phyloP scores from a whole-genome alignment of 2,888 invertebrate species.

The Caenorhabditis plicata region DNA sequence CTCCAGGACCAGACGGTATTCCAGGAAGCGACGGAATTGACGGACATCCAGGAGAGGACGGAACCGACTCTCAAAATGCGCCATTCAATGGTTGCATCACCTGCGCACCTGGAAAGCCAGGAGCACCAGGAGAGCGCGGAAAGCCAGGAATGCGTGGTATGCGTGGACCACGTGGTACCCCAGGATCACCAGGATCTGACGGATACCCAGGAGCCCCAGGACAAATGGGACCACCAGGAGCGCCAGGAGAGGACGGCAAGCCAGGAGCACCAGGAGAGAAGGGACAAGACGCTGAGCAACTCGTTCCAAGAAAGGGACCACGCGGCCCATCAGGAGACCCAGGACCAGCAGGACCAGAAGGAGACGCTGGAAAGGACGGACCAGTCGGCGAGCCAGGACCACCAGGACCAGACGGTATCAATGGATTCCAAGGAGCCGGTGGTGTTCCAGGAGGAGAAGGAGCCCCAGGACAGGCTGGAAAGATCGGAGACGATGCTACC shows the following conservation, averaged over 20 bases:
- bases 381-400: conserved; percentile 41
- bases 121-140: conserved; percentile 42
- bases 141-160: conserved; percentile 52
- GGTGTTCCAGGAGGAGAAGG: conserved; percentile 52
- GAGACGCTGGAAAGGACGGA: conserved; percentile 48
- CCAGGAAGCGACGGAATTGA: conserved; percentile 43
- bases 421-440: conserved; percentile 49
- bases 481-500: conserved; percentile 47
- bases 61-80: conserved; percentile 43
- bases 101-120: conserved; percentile 47
- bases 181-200: conserved; percentile 37
- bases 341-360: conserved; percentile 50
- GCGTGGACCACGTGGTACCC: conserved; percentile 47
- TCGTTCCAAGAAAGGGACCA: conserved; percentile 47
- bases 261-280: conserved; percentile 50
- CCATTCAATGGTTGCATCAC: conserved; percentile 51
- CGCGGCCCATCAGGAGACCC: conserved; percentile 50
- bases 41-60: conserved; percentile 44
- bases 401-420: conserved; percentile 44
- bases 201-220: conserved; percentile 42
- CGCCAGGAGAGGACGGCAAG: conserved; percentile 45
- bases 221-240: conserved; percentile 46
- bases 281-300: conserved; percentile 47
- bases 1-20: conserved; percentile 39
- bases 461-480: conserved; percentile 37